Evolutionary conservation across 1,140 invertebrate genomes (phyloP), one percentile per base, ranked within the genome.

Genomic region (Atta cephalotes): DNA sequence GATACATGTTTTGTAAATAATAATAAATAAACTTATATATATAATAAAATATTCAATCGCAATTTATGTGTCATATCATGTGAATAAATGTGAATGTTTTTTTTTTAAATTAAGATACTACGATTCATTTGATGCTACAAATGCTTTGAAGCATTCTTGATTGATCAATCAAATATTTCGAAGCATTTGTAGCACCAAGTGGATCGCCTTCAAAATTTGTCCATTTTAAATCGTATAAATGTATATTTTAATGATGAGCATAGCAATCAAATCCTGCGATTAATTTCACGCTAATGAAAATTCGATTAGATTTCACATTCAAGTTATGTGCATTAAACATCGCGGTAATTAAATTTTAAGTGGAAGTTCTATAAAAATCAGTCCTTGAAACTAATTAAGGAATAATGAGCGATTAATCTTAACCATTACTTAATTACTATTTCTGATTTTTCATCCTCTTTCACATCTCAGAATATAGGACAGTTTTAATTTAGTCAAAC

Each of bases 371-470:
- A 5, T 9, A n/a, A 31, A 28, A 7, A 6, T 71, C 7, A 16
- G n/a, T 63, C 39, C 16, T 9, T 3, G 56, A 39, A 60, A 78
- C 49, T 65, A 65, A 66, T 66, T 66, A 35, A 66, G 6, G n/a
- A 31, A 49, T 14, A 79, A 53, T 3, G 39, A 35, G 28, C 31
- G 45, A 66, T 66, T 66, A 79, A 79, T 66, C 18, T 79, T 31
- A 21, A 7, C 31, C 31, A 16, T 72, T 28, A 14, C 28, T 31
- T 74, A 31, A 78, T 4, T 45, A 45, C 39, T 45, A 45, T 45
- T 45, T 10, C 39, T 3, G 9, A 62, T 78, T n/a, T 78, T 65
- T 65, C 18, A 3, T 49, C 0, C 5, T n/a, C 18, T 28, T 63
- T 7, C 9, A 18, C 16, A 18, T 10, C 18, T 72, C 3, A 28